Conservation (phyloP, 2,113 vertebrate species). For the Pangasianodon gigas region DNA sequence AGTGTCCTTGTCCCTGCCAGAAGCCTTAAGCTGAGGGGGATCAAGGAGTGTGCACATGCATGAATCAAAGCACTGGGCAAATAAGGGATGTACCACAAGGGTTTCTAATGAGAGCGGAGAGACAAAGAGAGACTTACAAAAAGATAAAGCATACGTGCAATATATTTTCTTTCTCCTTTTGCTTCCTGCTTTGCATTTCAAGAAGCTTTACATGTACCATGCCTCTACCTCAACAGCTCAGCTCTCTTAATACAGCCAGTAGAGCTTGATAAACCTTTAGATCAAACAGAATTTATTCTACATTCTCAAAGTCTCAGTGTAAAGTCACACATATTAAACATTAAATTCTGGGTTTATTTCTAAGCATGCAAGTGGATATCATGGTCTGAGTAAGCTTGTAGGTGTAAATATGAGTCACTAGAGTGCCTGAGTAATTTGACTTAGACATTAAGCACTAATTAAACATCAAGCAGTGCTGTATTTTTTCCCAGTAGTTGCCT, state of each 20-base stretch:
- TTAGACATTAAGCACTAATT: neutral
- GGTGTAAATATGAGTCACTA: slow-evolving; percentile 6
- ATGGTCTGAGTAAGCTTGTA: neutral
- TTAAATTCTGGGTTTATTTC: neutral
- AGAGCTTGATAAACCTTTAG: neutral
- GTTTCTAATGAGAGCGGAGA: slow-evolving; percentile 71
- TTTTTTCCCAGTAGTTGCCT: slow-evolving; percentile 35
- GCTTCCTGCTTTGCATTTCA: slow-evolving; percentile 59
- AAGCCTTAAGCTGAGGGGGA: slow-evolving; percentile 73
- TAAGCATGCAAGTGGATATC: slow-evolving; percentile 10
- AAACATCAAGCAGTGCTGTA: slow-evolving; percentile 36
- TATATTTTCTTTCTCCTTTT: neutral
- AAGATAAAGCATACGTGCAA: slow-evolving; percentile 50
- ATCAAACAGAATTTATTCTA: slow-evolving; percentile 33
- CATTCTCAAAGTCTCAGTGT: neutral
- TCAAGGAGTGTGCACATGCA: slow-evolving; percentile 78
- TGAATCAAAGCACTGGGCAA: slow-evolving; percentile 78
- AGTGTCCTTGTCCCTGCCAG: slow-evolving; percentile 77
- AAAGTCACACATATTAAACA: neutral
- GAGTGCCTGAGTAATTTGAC: slow-evolving; percentile 34
- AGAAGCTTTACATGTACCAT: slow-evolving; percentile 38
- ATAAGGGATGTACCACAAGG: slow-evolving; percentile 65
- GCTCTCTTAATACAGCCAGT: neutral
- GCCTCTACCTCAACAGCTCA: neutral
- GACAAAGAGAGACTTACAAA: slow-evolving; percentile 43